Percentiles rank a stretch among this genome's conserved stretches.
phyloP scores from a whole-genome alignment of 1,140 invertebrate genomes.

The Scaptomyza graminum region DNA sequence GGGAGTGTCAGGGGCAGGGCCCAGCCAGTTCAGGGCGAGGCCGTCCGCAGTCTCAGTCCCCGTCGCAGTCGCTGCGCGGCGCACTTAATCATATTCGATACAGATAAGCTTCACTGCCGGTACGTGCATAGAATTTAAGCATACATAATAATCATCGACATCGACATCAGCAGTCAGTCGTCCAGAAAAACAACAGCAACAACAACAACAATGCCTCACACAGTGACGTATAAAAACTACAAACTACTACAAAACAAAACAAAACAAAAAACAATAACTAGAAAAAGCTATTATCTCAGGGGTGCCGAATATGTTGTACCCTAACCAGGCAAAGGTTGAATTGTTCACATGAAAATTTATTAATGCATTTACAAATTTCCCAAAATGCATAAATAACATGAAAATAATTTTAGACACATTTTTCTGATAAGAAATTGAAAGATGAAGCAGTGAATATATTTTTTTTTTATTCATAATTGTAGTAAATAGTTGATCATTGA shows the following conservation, averaged over 20 bases:
- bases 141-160: conserved; percentile 81
- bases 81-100: conserved; percentile 83
- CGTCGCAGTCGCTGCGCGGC: conserved; percentile 49
- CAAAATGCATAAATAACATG: background rate
- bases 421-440: background rate
- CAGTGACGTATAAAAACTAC: conserved; percentile 44
- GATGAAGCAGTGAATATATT: too few species aligned
- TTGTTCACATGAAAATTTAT: background rate
- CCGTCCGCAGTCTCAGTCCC: conserved; percentile 23
- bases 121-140: conserved; percentile 81
- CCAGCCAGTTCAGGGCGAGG: conserved; percentile 45
- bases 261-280: conserved; percentile 2
- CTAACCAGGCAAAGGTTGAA: background rate
- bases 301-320: background rate
- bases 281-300: background rate
- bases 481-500: too few species aligned
- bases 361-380: background rate
- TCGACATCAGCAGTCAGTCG: conserved; percentile 52
- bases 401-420: background rate
- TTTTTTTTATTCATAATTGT: too few species aligned
- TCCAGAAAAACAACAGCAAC: conserved; percentile 23
- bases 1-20: background rate
- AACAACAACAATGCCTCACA: conserved; percentile 37
- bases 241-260: conserved; percentile 25
- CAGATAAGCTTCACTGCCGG: conserved; percentile 79